These are phyloP conservation scores for Scaptomyza montana DNA, from an alignment of 1,140 invertebrate species.

Conservation along the genomic window DNA sequence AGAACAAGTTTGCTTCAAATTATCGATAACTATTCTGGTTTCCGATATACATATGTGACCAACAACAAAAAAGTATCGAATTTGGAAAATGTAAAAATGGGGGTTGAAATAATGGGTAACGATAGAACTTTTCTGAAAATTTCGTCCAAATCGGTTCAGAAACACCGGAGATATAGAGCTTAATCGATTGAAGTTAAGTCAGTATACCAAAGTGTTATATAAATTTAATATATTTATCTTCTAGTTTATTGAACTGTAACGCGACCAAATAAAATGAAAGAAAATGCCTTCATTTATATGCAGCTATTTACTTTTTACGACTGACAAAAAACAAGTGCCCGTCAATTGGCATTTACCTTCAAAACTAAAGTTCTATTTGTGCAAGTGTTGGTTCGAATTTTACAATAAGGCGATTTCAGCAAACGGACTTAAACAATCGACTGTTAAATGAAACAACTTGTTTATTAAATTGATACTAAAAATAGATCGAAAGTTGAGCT, in stretches of 20 bases:
- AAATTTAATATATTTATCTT: too few species aligned
- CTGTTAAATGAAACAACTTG: conserved; percentile 42
- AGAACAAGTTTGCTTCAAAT: too few species aligned
- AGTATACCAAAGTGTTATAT: too few species aligned
- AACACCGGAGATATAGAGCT: too few species aligned
- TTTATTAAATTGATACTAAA: conserved; percentile 33
- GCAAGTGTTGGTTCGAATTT: conserved; percentile 40
- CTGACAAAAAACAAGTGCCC: conserved; percentile 16
- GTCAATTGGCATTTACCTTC: conserved; percentile 63
- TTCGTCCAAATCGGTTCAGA: too few species aligned
- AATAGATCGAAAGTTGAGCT: conserved; percentile 25
- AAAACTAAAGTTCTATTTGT: conserved; percentile 41
- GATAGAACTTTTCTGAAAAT: too few species aligned
- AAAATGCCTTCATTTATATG: conserved; percentile 30
- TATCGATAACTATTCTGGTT: too few species aligned
- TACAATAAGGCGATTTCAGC: conserved; percentile 32
- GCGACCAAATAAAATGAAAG: conserved; percentile 41
- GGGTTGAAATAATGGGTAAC: too few species aligned
- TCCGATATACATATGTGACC: too few species aligned
- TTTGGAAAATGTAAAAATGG: too few species aligned
- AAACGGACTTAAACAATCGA: conserved; percentile 39
- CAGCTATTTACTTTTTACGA: conserved; percentile 33
- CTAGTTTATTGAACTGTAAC: conserved; percentile 63
- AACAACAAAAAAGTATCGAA: too few species aligned
- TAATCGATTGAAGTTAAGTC: too few species aligned